phyloP scores from a whole-genome alignment of 2,888 invertebrate species.

The Ceratothoa steindachneri region DNA sequence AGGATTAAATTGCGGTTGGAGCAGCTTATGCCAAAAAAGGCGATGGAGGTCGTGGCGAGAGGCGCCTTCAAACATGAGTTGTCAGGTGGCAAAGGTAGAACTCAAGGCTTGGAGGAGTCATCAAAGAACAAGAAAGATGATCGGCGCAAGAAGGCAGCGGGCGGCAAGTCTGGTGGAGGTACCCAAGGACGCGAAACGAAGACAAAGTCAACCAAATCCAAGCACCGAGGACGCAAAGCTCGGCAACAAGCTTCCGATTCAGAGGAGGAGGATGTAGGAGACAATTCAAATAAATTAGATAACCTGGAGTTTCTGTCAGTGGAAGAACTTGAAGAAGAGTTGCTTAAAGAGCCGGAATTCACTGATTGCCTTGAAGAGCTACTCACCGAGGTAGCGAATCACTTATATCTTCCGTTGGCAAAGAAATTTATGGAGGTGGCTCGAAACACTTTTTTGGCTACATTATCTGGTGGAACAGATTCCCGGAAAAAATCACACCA shows the following conservation, averaged over 20 bases:
- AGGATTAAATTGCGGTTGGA: constrained; percentile 66
- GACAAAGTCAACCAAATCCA: constrained; percentile 86
- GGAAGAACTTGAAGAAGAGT: constrained; percentile 65
- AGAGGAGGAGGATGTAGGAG: constrained; percentile 1
- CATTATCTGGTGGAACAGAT: constrained; percentile 57
- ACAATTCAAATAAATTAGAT: constrained; percentile 20
- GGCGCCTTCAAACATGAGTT: constrained; percentile 51
- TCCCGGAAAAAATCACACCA: constrained; percentile 71
- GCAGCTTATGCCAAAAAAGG: constrained; percentile 62
- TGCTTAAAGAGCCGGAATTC: constrained; percentile 56
- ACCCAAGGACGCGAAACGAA: constrained; percentile 91
- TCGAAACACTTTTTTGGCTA: constrained; percentile 68
- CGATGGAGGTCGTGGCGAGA: constrained; percentile 48
- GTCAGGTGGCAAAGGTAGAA: constrained; percentile 53
- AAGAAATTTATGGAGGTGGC: constrained; percentile 60
- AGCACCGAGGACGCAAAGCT: constrained; percentile 48
- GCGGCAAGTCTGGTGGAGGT: constrained; percentile 86
- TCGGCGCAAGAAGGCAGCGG: constrained; percentile 76
- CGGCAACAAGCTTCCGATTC: constrained; percentile 49
- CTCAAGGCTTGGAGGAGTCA: constrained; percentile 55
- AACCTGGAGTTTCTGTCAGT: constrained; percentile 65
- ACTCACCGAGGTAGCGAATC: constrained; percentile 63
- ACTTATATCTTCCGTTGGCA: constrained; percentile 52
- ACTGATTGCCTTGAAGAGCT: constrained; percentile 67
- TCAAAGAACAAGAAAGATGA: constrained; percentile 78